These are phyloP conservation scores for Watsonalla binaria DNA, from an alignment of 2,888 invertebrate genomes.

Conservation along the genomic window DNA sequence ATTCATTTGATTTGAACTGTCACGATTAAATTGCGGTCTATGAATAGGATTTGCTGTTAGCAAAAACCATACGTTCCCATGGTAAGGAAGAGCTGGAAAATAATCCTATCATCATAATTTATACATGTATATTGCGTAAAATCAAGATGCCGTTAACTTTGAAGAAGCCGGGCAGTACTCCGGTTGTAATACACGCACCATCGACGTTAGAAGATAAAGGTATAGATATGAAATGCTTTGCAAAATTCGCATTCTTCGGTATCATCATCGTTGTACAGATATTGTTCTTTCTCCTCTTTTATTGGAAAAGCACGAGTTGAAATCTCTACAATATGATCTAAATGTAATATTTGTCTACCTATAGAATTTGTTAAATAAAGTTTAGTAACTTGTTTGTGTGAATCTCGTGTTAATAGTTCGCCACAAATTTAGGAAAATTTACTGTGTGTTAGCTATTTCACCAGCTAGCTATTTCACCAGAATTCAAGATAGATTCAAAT, in stretches of 20 bases:
- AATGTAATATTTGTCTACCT: background rate
- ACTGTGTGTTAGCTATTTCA: no score
- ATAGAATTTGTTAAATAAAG: background rate
- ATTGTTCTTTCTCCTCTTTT: constrained; percentile 28
- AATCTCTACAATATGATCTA: constrained; percentile 8
- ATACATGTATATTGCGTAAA: background rate
- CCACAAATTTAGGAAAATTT: no score
- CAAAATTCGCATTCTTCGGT: constrained; percentile 30
- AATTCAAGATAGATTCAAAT: no score
- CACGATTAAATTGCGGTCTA: no score
- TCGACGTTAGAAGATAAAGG: constrained; percentile 15
- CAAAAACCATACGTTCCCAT: background rate
- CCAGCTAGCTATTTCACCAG: no score
- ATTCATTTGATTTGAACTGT: no score
- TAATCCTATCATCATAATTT: background rate
- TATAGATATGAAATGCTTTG: constrained; percentile 35
- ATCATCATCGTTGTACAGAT: constrained; percentile 40
- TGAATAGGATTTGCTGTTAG: background rate
- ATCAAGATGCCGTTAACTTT: constrained; percentile 31
- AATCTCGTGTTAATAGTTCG: no score
- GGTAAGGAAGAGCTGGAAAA: background rate
- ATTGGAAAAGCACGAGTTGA: constrained; percentile 17
- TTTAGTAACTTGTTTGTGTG: background rate
- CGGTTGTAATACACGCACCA: constrained; percentile 5
- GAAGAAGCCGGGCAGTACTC: constrained; percentile 23